Percentiles rank a stretch among this genome's conserved stretches.
These are phyloP conservation scores for Liposcelis brunnea DNA, from an alignment of 2,888 invertebrate genomes.

Conservation along the genomic window DNA sequence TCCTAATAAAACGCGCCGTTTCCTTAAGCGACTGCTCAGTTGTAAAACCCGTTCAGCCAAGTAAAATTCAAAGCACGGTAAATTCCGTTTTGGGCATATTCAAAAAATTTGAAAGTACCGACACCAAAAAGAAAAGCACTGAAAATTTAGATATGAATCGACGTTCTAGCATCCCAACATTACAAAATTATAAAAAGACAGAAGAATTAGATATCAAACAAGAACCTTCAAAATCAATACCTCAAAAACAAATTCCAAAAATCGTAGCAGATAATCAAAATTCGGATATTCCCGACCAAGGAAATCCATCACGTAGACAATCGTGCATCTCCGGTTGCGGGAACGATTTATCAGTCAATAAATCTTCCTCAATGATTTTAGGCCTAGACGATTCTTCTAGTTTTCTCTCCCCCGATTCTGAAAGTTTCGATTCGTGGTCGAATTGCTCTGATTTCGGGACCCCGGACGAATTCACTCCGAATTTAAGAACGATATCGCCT, in stretches of 20 bases:
- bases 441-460: conserved; percentile 37
- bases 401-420: conserved; percentile 41
- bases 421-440: conserved; percentile 49
- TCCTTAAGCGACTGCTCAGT: conserved; percentile 30
- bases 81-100: conserved; percentile 60
- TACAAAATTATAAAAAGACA: too few relatives aligned
- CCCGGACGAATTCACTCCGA: conserved; percentile 29
- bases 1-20: conserved; percentile 50
- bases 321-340: conserved; percentile 18
- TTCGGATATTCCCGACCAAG: not conserved
- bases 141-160: conserved; percentile 32
- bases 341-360: conserved; percentile 11
- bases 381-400: conserved; percentile 26
- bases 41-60: conserved; percentile 32
- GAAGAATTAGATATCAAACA: not conserved
- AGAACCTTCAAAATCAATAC: conserved; percentile 4
- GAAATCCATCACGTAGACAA: not conserved
- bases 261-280: not conserved
- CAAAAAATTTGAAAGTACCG: conserved; percentile 33
- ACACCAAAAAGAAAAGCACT: conserved; percentile 23
- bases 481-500: conserved; percentile 25
- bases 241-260: conserved; percentile 2
- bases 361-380: conserved; percentile 9
- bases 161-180: too few relatives aligned
- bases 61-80: conserved; percentile 37